Evolutionary conservation across 2,888 invertebrate genomes (phyloP), one percentile per base, ranked within the genome.

Genomic region (Orthosia incerta): DNA sequence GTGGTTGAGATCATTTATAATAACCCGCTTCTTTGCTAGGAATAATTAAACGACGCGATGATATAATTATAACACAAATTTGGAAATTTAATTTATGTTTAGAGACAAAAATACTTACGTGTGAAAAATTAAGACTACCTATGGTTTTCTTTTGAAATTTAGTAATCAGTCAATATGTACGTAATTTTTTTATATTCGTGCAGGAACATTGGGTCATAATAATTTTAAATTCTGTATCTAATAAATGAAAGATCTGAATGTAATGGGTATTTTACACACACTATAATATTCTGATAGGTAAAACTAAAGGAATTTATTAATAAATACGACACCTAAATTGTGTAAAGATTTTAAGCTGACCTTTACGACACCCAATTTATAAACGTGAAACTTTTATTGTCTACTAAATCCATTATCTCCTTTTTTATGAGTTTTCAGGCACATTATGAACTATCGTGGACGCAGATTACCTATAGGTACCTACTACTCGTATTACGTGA

Each of bases 351-450:
- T 3, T n/a, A 31, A 39, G 20, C 23, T 46, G 2, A n/a, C 39
- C 23, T 56, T 48, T 39, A 66, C 11, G 12, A 56, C 16, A 16
- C 12, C 20, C n/a, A 16, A 48, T 56, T 76, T 55, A 39, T 45
- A 39, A 55, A 55, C 23, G 31, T 48, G 2, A 45, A 45, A 26
- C 12, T 26, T 56, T 65, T 4, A 65, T 13, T n/a, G 23, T 31
- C 50, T 51, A 18, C 13, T n/a, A 48, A 75, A 31, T 18, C 16
- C 55, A 76, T 55, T 48, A 59, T 59, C n/a, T 12, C 55, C 16
- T 48, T 74, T 72, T 51, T 46, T 53, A 75, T 16, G 46, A 62
- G 20, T 46, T 75, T 65, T 65, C 16, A 18, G 15, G 53, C 23
- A 76, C 18, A 48, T 23, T 55, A n/a, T n/a, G 2, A 18, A 23